phyloP scores from a whole-genome alignment of 2,797 vertebrate genomes.

The Tamandua tetradactyla region DNA sequence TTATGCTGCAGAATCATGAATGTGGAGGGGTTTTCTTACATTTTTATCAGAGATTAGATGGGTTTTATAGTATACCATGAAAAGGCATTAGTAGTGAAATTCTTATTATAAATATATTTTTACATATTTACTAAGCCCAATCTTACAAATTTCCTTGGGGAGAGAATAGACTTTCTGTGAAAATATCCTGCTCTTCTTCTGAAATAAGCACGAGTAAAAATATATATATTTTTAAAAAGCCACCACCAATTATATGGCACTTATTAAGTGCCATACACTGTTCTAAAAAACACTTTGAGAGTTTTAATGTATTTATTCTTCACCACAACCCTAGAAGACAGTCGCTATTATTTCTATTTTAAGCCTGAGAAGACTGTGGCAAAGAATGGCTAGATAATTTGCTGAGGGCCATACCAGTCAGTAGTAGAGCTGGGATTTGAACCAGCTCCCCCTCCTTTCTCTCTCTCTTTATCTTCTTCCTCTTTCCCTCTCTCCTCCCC shows the following conservation, averaged over 20 bases:
- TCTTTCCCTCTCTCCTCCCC: not conserved
- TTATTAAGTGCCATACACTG: not conserved
- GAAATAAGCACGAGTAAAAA: not conserved
- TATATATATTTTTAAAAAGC: not conserved
- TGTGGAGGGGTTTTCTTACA: not conserved
- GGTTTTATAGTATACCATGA: not conserved
- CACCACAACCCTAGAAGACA: not conserved
- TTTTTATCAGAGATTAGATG: not conserved
- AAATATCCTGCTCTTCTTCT: not conserved
- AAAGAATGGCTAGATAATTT: rapidly evolving
- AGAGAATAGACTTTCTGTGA: not conserved
- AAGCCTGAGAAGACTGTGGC: not conserved
- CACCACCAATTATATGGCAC: not conserved
- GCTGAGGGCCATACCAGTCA: not conserved
- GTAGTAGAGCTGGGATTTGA: not conserved
- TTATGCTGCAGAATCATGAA: not conserved
- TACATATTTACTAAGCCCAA: not conserved
- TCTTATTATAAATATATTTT: not conserved
- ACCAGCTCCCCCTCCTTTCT: too few relatives aligned
- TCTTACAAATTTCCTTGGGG: not conserved
- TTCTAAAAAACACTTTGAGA: not conserved
- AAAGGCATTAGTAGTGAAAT: slow-evolving; percentile 14
- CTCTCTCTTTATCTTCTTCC: too few relatives aligned
- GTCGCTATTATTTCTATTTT: not conserved
- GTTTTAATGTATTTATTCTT: not conserved